Evolutionary conservation across 2,888 invertebrate genomes (phyloP).

Genomic region (Dusona sp.): DNA sequence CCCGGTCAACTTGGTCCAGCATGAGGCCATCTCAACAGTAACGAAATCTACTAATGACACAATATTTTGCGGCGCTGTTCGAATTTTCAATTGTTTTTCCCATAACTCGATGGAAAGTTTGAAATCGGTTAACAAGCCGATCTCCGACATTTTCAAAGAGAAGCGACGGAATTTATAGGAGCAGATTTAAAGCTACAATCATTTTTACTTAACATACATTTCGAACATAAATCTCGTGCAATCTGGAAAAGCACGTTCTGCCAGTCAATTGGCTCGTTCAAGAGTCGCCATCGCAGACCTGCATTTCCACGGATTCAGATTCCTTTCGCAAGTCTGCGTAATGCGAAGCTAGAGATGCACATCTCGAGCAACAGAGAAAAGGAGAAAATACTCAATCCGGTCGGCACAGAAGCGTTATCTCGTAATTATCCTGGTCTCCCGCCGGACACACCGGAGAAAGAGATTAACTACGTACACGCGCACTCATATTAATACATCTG

Average conservation of each 20-base stretch:
- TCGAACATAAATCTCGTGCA: background rate
- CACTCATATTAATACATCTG: background rate
- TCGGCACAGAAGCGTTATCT: conserved; percentile 47
- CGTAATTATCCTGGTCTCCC: conserved; percentile 61
- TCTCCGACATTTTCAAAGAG: background rate
- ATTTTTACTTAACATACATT: background rate
- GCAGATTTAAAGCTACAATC: background rate
- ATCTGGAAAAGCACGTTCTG: conserved; percentile 38
- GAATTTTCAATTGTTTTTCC: background rate
- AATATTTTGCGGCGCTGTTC: background rate
- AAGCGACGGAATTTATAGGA: background rate
- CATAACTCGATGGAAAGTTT: background rate
- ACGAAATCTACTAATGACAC: background rate
- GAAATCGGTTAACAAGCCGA: background rate
- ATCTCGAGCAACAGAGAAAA: conserved; percentile 2
- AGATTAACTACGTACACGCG: conserved; percentile 20
- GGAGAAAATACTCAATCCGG: conserved; percentile 23
- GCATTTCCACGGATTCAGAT: conserved; percentile 5
- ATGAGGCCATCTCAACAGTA: conserved; percentile 12
- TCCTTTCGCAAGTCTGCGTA: conserved; percentile 50
- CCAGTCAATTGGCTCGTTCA: conserved; percentile 25
- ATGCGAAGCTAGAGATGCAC: conserved; percentile 57
- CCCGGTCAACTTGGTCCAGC: conserved; percentile 38
- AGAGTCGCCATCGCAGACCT: background rate
- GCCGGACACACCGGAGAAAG: conserved; percentile 29